Base-by-base conservation (phyloP, 1,140 invertebrate species). In the Hormaphis cornu region DNA sequence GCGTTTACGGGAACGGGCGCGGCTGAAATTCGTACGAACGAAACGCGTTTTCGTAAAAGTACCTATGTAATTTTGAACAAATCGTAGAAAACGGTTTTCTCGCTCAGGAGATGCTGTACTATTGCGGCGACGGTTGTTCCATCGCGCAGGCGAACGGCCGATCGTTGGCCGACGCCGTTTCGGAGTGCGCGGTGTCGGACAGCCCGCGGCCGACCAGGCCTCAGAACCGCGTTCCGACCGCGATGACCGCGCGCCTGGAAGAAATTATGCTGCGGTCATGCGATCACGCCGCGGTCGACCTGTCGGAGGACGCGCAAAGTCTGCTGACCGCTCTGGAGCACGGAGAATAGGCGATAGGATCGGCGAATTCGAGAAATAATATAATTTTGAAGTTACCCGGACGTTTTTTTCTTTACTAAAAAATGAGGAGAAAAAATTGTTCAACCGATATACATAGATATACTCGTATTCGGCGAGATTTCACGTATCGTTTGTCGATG, bases 91-190 rank as follows among this genome's bases (percentile, higher is more conserved):
- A n/a, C n/a, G n/a, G n/a, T n/a, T n/a, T n/a, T n/a, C n/a, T n/a
- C n/a, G n/a, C n/a, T n/a, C 12, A 66, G 61, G 42, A 66, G 1
- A 50, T 66, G 61, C 28, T 66, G 0, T 33, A 35, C n/a, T 66
- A 66, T 24, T 66, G 61, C 44, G 61, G 61, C 10, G n/a, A 66
- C 28, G 16, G 8, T 9, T 66, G 61, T 24, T 50, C 7, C 20
- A 33, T 66, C 3, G 20, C 35, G 18, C 6, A 9, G 14, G 46
- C 10, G 3, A 30, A 35, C 5, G 61, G 46, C 4, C 30, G 30
- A 12, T 63, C 42, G 18, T 4, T 33, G 1, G 30, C 4, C 1
- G 42, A 63, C n/a, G 14, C 14, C 1, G 18, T n/a, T 1, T 16
- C 28, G 18, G n/a, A 7, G 42, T 66, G 61, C 44, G 7, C 50